Base-by-base conservation (phyloP, 2,888 invertebrate genomes). In the Drosophila borborema region DNA sequence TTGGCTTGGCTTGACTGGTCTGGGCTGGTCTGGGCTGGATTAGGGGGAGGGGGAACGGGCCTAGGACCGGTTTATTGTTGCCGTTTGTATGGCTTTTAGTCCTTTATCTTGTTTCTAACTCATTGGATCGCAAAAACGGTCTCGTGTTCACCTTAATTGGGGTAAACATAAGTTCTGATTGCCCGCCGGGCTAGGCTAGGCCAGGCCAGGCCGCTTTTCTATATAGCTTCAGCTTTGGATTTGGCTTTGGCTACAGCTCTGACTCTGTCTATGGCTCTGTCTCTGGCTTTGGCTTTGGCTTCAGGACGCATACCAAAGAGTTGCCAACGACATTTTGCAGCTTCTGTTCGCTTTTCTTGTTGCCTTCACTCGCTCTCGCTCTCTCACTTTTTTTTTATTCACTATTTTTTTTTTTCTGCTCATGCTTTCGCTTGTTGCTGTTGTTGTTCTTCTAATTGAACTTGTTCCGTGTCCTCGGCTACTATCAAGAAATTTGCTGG, bases 31-130 rank as follows among this genome's bases (percentile, higher is more conserved):
- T 18, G 45, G 36, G 6, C 2, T 20, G 31, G 45, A 16, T 28
- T 28, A 12, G 12, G 9, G 36, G 8, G 9, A 28, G 12, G 14
- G 38, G 34, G 43, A 7, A 4, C 34, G 34, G 70, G 54, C 41
- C 60, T 53, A 49, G 63, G 53, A 45, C 72, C 72, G 72, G 87
- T 67, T 83, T 85, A 83, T 88, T 83, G 85, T 85, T 82, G 80
- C 67, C 75, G 74, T 80, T 72, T 74, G 75, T 75, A 81, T 68
- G 77, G 74, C 85, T 86, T 85, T 89, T 77, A 84, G 86, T 91
- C 86, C 86, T 90, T 92, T 91, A 91, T 91, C 92, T 91, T 84
- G 90, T 86, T 91, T 91, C 91, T 91, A 91, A 90, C 90, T 91
- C 91, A 92, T 91, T 91, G 91, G 90, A 90, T 91, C 91, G 91